A percentile compares a stretch with the other conserved stretches of the same genome.
Evolutionary conservation across 1,140 invertebrate species (phyloP).

Genomic region (Cryptotermes secundus): DNA sequence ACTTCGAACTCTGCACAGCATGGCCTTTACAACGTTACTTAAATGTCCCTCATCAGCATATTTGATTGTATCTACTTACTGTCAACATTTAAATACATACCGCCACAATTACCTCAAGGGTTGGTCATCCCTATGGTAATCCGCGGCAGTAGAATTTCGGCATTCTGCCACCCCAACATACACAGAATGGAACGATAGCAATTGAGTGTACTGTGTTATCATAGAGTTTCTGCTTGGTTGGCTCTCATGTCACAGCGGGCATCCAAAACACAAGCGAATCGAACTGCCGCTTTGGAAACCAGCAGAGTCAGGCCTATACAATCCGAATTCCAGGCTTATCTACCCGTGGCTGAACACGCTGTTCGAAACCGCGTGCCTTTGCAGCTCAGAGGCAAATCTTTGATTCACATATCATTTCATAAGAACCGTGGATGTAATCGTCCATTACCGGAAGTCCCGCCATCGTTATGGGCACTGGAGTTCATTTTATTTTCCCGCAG

Average conservation of each 20-base stretch:
- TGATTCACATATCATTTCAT: too few species aligned
- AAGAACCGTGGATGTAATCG: too few species aligned
- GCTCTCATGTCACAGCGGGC: not conserved
- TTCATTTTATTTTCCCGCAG: too few species aligned
- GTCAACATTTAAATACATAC: not conserved
- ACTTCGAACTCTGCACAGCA: too few species aligned
- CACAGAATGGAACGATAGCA: not conserved
- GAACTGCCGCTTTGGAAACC: not conserved
- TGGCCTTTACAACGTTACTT: too few species aligned
- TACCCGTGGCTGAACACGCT: not conserved
- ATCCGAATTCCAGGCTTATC: not conserved
- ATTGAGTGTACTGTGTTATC: conserved; percentile 15
- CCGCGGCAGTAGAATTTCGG: not conserved
- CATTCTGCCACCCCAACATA: not conserved
- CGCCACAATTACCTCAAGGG: not conserved
- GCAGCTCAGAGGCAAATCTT: too few species aligned
- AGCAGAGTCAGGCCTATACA: not conserved
- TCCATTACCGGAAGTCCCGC: too few species aligned
- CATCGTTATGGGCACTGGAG: too few species aligned
- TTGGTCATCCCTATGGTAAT: not conserved
- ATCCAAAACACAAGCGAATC: conserved; percentile 11
- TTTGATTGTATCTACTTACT: not conserved
- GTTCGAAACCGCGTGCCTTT: too few species aligned
- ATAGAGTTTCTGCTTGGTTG: not conserved
- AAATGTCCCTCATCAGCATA: not conserved